Conservation (phyloP, 1,140 invertebrate genomes). For the Drosophila melanica region DNA sequence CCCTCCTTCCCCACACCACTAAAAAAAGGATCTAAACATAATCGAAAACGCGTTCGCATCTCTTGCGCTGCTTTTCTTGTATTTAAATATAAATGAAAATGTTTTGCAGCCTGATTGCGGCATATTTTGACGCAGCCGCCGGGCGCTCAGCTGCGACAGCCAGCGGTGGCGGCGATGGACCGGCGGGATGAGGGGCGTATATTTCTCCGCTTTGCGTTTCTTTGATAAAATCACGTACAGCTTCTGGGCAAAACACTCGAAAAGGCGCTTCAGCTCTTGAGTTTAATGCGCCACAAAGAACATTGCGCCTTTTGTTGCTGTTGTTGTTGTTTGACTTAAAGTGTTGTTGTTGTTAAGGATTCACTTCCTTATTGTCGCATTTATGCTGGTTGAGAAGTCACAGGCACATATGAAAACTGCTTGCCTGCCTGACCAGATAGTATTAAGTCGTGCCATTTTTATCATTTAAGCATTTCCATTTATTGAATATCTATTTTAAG, state of each 20-base stretch:
- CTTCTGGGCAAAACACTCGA: constrained; percentile 60
- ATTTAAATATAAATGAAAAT: constrained; percentile 83
- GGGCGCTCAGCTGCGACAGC: constrained; percentile 46
- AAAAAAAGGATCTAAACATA: constrained; percentile 74
- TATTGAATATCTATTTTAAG: constrained; percentile 36
- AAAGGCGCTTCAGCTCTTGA: constrained; percentile 61
- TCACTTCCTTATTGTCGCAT: constrained; percentile 31
- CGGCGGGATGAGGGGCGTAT: not conserved
- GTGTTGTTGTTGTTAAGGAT: constrained; percentile 18
- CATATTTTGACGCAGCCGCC: constrained; percentile 79
- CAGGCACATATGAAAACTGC: constrained; percentile 41
- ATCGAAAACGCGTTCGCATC: constrained; percentile 73
- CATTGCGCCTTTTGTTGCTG: constrained; percentile 59
- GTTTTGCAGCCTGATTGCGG: constrained; percentile 80
- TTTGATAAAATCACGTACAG: constrained; percentile 82
- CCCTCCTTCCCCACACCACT: not conserved
- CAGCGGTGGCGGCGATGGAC: not conserved
- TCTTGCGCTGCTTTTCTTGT: constrained; percentile 47
- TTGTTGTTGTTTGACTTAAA: constrained; percentile 20
- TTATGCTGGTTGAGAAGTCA: constrained; percentile 47
- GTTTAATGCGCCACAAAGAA: constrained; percentile 72
- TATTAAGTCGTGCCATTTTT: constrained; percentile 50
- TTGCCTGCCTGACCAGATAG: constrained; percentile 42
- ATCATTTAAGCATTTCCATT: constrained; percentile 43
- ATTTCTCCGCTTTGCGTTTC: constrained; percentile 60